A percentile compares a stretch with the other conserved stretches of the same genome.
Conservation (phyloP, 2,888 invertebrate genomes). For the Drosophila kokeensis region DNA sequence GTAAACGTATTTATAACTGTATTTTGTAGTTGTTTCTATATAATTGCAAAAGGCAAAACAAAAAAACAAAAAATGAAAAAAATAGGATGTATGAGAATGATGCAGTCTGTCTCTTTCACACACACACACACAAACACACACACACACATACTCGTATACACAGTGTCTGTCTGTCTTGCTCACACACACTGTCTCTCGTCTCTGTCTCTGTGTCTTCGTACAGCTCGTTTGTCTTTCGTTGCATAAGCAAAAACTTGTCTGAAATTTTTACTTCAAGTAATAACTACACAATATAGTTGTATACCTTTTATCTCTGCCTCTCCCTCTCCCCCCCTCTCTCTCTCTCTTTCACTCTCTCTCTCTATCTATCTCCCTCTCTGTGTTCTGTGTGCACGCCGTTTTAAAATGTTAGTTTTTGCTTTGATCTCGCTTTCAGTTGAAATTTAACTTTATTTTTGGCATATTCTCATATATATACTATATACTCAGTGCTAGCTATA, state of each 20-base stretch:
- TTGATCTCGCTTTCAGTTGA: slow-evolving; percentile 28
- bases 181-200: slow-evolving; percentile 20
- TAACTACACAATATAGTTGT: slow-evolving; percentile 2
- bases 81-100: slow-evolving; percentile 30
- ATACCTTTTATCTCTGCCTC: not conserved
- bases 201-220: slow-evolving; percentile 27
- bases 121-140: slow-evolving; percentile 29
- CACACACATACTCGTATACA: slow-evolving; percentile 9
- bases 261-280: not conserved
- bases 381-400: slow-evolving; percentile 18
- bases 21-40: slow-evolving; percentile 73
- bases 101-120: slow-evolving; percentile 56
- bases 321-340: slow-evolving; percentile 7
- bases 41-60: slow-evolving; percentile 36
- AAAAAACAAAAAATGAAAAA: slow-evolving; percentile 7
- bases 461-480: not conserved
- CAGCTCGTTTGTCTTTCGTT: slow-evolving; percentile 10
- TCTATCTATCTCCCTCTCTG: not conserved
- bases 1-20: slow-evolving; percentile 67
- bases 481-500: slow-evolving; percentile 2
- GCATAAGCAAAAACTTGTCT: slow-evolving; percentile 20
- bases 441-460: not conserved
- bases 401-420: slow-evolving; percentile 7
- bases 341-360: not conserved
- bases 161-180: slow-evolving; percentile 47